Base-by-base conservation (phyloP, 2,113 vertebrate genomes). In the Hepsetus odoe region DNA sequence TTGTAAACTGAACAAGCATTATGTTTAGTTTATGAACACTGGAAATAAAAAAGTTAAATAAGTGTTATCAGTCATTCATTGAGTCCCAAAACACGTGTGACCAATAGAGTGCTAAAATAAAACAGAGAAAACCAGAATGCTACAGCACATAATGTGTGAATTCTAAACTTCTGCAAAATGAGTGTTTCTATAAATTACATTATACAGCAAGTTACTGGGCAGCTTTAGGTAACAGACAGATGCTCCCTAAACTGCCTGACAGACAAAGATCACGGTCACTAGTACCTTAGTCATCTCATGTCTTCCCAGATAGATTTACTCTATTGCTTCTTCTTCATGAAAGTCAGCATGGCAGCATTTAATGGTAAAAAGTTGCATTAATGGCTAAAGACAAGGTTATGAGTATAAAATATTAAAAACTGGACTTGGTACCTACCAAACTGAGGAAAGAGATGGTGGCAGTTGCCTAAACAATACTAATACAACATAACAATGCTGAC, bases 31-130 rank as follows among this genome's bases (percentile, higher is more conserved):
- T 38, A 38, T 38, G 8, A 8, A 8, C 35, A 38, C 8, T 38
- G 35, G 35, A 38, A 38, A 38, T 38, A 38, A 53, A 53, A 53
- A 20, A 2, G 49, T 2, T 18, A 4, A 24, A 56, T 56, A 9
- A 10, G 2, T 5, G 8, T 56, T 9, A 38, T 38, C 5, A 56
- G 24, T 56, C n/a, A 1, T 22, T 69, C 65, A 67, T 13, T 2
- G 46, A 76, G 46, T 67, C 18, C 51, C 74, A 32, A 68, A 68
- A 5, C 22, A 49, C 6, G 6, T n/a, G 26, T 22, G 20, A 32
- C 40, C 46, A 53, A 18, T 70, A 44, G 22, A 46, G 26, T 71
- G 18, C 20, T n/a, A 32, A n/a, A 72, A n/a, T 55, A 55, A 55
- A 4, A 22, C 18, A 55, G 9, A 4, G 22, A 9, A 56, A 24